Evolutionary conservation across 2,888 invertebrate species (phyloP), one percentile per base, ranked within the genome.

Genomic region (Periphyllus acericola): DNA sequence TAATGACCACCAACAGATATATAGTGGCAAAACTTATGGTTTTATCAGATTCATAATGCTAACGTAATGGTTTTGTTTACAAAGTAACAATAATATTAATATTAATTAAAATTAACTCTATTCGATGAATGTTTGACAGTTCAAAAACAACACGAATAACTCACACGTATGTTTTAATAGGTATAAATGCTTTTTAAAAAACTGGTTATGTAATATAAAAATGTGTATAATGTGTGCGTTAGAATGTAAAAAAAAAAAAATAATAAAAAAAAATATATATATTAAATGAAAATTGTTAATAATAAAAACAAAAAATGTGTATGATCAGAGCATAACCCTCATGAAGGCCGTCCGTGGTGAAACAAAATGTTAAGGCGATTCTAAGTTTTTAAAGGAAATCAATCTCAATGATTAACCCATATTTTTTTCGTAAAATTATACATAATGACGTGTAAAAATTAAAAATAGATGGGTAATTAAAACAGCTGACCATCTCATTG

Each of bases 291-390:
- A 80, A 55, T 71, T 79, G 55, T 79, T 79, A 36, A 68, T 71
- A 79, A 79, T 79, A 29, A 81, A 87, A 87, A 80, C 71, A 71
- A 80, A 74, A 79, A 29, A 80, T 87, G 72, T 72, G 60, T 87
- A 80, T 80, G 29, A 87, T 87, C 80, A 80, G 29, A 74, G 52
- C 40, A 87, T 55, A 87, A 80, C 86, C 86, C 86, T 87, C 71
- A 87, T 87, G 86, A 87, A 87, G 86, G 86, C 80, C 86, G 74
- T 87, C 86, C 86, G 86, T 87, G 86, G 80, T 87, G 86, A 81
- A 81, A 87, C 79, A 87, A 87, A 80, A 60, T 87, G n/a, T 68
- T 79, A 79, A 71, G 80, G 66, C 76, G 36, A 74, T 80, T 55
- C 29, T 60, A 79, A 76, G 19, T 79, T 29, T 79, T 71, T 86